A percentile compares a stretch with the other conserved stretches of the same genome.
These are phyloP conservation scores for Drosophila nr. perissopoda DNA, from an alignment of 2,888 invertebrate species.

Conservation along the genomic window DNA sequence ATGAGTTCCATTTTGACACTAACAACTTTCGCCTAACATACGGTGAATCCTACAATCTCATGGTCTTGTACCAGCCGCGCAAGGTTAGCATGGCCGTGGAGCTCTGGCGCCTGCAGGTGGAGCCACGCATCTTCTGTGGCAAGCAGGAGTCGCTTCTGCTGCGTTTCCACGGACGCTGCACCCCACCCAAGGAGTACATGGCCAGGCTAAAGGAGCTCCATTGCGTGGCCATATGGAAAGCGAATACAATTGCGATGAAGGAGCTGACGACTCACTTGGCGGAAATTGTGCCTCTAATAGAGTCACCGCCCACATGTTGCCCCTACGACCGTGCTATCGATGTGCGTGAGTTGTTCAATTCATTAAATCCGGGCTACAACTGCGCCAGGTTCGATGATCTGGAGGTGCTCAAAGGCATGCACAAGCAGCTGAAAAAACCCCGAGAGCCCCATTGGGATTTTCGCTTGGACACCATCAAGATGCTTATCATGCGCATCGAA, in stretches of 20 bases:
- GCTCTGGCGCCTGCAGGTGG: slow-evolving; percentile 71
- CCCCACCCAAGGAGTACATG: slow-evolving; percentile 64
- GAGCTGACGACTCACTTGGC: slow-evolving; percentile 48
- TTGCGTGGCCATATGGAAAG: slow-evolving; percentile 48
- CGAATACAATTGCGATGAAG: slow-evolving; percentile 34
- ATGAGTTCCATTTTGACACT: slow-evolving; percentile 75
- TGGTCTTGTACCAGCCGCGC: slow-evolving; percentile 75
- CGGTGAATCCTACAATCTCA: slow-evolving; percentile 57
- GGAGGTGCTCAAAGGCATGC: slow-evolving; percentile 57
- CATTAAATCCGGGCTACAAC: slow-evolving; percentile 60
- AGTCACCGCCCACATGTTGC: slow-evolving; percentile 52
- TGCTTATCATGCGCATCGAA: slow-evolving; percentile 54
- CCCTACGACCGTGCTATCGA: slow-evolving; percentile 62
- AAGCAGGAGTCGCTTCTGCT: slow-evolving; percentile 62
- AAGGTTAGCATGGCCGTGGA: slow-evolving; percentile 66
- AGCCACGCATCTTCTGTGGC: slow-evolving; percentile 72
- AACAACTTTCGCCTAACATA: slow-evolving; percentile 67
- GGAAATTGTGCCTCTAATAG: slow-evolving; percentile 51
- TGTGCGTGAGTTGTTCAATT: slow-evolving; percentile 66
- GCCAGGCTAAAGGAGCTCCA: slow-evolving; percentile 56
- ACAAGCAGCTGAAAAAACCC: slow-evolving; percentile 62
- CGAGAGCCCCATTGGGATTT: slow-evolving; percentile 66
- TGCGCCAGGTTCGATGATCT: slow-evolving; percentile 66
- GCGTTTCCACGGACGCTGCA: slow-evolving; percentile 69
- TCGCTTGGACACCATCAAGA: slow-evolving; percentile 49